Base-by-base conservation (phyloP, 2,888 invertebrate genomes). In the Ophion ellenae region DNA sequence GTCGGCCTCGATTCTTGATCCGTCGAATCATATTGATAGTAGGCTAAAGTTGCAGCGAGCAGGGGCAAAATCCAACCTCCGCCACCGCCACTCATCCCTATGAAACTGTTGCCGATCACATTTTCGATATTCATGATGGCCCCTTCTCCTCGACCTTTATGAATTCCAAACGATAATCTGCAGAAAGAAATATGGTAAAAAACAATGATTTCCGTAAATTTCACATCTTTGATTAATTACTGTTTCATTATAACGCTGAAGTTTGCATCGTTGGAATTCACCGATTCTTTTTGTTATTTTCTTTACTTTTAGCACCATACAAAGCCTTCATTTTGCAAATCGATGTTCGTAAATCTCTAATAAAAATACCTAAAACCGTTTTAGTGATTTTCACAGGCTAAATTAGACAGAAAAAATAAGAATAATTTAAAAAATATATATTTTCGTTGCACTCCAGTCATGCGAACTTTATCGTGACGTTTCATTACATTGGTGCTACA, bases 21-120 rank as follows among this genome's bases (percentile, higher is more conserved):
- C 92, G 97, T 96, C 86, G 97, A 96, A 91, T 98, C 98, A 93
- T 96, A 97, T 92, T 98, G 97, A 94, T 97, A 98, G 94, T 97
- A 98, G 9, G 98, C 97, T 88, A 98, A 96, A 10, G 97, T 97
- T 0, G 98, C 97, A 81, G 97, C 97, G 87, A 98, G 93, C 94
- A 97, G 96, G 0, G 98, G 98, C 66, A 98, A 95, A 93, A 98
- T 97, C 96, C 97, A 97, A 11, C 97, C 96, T 79, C 97, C 95
- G 94, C 96, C 95, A 89, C 96, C 96, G 10, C 95, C 95, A 2
- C 96, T 96, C 82, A 95, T 89, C 63, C 91, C 90, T n/a, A 90
- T 88, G 7, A 91, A 82, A 10, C 90, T 88, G 32, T 90, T 89
- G 24, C 91, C 87, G 24, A 94, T 70, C 76, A 92, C 87, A 70